Base-by-base conservation (phyloP, 2,888 invertebrate genomes). In the Drosophila rellima region DNA sequence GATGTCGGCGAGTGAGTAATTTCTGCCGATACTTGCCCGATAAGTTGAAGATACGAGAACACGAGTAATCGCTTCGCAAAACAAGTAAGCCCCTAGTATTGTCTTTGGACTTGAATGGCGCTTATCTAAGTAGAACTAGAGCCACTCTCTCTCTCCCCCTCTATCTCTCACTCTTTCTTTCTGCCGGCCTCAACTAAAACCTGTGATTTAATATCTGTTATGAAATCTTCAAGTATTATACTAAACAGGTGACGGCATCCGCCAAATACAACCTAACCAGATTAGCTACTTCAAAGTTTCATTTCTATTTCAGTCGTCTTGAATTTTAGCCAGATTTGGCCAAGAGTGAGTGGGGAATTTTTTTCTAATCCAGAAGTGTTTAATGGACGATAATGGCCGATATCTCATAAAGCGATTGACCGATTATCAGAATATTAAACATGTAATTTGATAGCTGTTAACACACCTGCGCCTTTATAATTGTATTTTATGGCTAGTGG, bases 61-160 rank as follows among this genome's bases (percentile, higher is more conserved):
- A 84, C 73, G 60, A 52, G 76, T 84, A 87, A 84, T 89, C 68
- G 63, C 17, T 56, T 23, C 44, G 55, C 56, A 39, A n/a, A 61
- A 71, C 70, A 73, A 66, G 54, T 61, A 35, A 51, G 61, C 15
- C 7, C 5, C 17, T 35, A 33, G 13, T 35, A 7, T 68, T 78
- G 66, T 70, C 60, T 66, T 50, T 35, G 7, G 54, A 62, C 54
- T 74, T 68, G 40, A 52, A 59, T 67, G 35, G 48, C 18, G 40
- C 70, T 71, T 78, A 57, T 75, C 74, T 23, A 18, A 31, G 10
- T 15, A 23, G 54, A 42, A 35, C 33, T 26, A 33, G 10, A 0
- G 1, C 42, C 11, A 31, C 2, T 56, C 45, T 56, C 15, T 17
- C 13, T 20, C 23, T 23, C 37, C 15, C 31, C 39, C 29, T 40